Percentiles rank a stretch among this genome's conserved stretches.
phyloP scores from a whole-genome alignment of 2,113 vertebrate species.

The Buteo buteo region DNA sequence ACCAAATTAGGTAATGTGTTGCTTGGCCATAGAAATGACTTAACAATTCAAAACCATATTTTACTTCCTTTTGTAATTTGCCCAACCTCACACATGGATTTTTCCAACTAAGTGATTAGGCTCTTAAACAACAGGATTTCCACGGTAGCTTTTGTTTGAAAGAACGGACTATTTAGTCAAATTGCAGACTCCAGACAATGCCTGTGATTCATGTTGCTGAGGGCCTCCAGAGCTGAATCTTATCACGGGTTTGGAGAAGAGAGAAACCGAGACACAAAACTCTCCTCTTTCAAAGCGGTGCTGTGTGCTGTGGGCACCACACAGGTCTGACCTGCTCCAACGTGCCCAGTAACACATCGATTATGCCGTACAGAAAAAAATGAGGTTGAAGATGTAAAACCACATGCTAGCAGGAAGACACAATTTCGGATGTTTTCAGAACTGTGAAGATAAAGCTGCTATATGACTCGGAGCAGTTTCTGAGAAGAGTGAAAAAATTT shows the following conservation, averaged over 20 bases:
- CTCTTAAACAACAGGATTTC: neutral
- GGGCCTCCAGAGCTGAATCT: neutral
- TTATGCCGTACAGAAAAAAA: neutral
- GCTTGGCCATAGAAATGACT: neutral
- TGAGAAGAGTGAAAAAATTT: conserved; percentile 30
- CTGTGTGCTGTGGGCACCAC: neutral
- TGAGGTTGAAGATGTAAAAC: neutral
- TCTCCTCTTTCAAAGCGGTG: neutral
- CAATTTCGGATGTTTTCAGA: neutral
- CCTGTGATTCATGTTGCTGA: neutral
- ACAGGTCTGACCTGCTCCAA: neutral
- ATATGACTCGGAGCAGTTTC: conserved; percentile 11
- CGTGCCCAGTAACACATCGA: neutral
- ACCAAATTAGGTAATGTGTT: neutral
- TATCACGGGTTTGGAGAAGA: neutral
- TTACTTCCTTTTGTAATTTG: neutral
- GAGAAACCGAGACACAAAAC: neutral
- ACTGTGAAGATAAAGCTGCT: neutral
- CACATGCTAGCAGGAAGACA: neutral
- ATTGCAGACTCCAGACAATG: neutral
- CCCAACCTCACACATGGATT: neutral
- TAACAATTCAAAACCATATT: neutral
- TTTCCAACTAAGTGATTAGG: neutral
- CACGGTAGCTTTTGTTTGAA: neutral
- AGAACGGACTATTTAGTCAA: neutral